Conservation (phyloP, 2,113 vertebrate species). For the Percina caprodes region DNA sequence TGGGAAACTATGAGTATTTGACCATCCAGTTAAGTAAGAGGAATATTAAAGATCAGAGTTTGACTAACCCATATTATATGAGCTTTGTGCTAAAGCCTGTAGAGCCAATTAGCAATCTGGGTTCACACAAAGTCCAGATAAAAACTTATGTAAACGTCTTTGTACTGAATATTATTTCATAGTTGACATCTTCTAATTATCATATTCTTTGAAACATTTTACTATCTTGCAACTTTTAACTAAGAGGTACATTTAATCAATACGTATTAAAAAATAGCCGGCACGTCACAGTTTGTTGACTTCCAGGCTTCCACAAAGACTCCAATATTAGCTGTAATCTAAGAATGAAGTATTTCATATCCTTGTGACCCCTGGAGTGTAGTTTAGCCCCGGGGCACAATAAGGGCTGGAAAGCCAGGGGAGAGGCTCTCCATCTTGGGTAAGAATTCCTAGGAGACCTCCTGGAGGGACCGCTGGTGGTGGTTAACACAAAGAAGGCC, state of each 20-base stretch:
- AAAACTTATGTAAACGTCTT: not conserved
- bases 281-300: slow-evolving; percentile 19
- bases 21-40: not conserved
- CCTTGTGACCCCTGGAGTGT: slow-evolving; percentile 46
- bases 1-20: slow-evolving; percentile 35
- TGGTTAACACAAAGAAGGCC: slow-evolving; percentile 79
- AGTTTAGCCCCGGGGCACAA: slow-evolving; percentile 54
- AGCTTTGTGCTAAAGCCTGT: slow-evolving; percentile 26
- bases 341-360: slow-evolving; percentile 59
- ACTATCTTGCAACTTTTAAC: slow-evolving; percentile 11
- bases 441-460: slow-evolving; percentile 74
- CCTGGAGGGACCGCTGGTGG: slow-evolving; percentile 66
- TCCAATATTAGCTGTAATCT: slow-evolving; percentile 50
- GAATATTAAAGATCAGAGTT: slow-evolving; percentile 23
- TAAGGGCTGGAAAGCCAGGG: slow-evolving; percentile 42
- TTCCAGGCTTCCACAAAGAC: slow-evolving; percentile 7
- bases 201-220: not conserved
- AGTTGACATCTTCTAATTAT: not conserved
- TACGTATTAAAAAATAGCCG: slow-evolving; percentile 29
- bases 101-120: not conserved
- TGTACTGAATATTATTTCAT: not conserved
- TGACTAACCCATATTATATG: not conserved
- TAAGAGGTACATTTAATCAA: slow-evolving; percentile 10
- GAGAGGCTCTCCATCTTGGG: slow-evolving; percentile 59
- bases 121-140: slow-evolving; percentile 9